Percentiles rank a stretch among this genome's conserved stretches.
These are phyloP conservation scores for Dione vanillae DNA, from an alignment of 2,888 invertebrate genomes.

Conservation along the genomic window DNA sequence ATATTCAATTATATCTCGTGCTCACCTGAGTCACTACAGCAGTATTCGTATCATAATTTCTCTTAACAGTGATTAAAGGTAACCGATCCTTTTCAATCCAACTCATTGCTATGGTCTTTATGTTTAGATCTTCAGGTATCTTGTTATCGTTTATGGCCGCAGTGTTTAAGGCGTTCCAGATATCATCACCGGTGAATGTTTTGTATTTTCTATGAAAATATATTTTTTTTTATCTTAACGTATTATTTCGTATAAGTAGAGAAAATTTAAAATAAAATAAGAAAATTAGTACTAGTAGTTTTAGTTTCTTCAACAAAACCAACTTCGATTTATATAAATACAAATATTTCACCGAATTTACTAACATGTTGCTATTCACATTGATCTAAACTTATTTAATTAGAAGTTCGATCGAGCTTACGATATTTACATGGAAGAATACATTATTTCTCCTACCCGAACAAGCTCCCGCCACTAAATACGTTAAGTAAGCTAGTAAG, in stretches of 20 bases:
- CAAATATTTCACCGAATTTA: too few species aligned
- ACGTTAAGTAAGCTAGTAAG: too few species aligned
- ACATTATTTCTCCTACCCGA: too few species aligned
- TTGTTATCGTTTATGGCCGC: slow-evolving; percentile 86
- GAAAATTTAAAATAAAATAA: too few species aligned
- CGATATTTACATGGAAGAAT: too few species aligned
- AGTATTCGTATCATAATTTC: slow-evolving; percentile 87
- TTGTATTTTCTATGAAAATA: slow-evolving; percentile 84
- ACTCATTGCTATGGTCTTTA: slow-evolving; percentile 89
- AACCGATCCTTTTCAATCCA: slow-evolving; percentile 93
- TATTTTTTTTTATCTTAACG: background rate
- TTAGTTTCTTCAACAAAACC: too few species aligned
- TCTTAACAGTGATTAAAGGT: slow-evolving; percentile 88
- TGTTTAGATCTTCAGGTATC: slow-evolving; percentile 77
- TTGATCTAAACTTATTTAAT: too few species aligned
- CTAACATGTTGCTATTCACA: too few species aligned
- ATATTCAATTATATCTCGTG: background rate
- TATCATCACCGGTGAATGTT: slow-evolving; percentile 91
- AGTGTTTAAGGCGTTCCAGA: slow-evolving; percentile 89
- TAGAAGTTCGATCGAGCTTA: too few species aligned
- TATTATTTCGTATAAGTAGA: background rate
- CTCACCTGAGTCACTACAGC: slow-evolving; percentile 87
- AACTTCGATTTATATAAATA: too few species aligned
- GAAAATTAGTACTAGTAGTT: too few species aligned
- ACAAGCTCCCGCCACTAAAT: too few species aligned